Conservation (phyloP, 2,888 invertebrate species). For the Dasypolia templi region DNA sequence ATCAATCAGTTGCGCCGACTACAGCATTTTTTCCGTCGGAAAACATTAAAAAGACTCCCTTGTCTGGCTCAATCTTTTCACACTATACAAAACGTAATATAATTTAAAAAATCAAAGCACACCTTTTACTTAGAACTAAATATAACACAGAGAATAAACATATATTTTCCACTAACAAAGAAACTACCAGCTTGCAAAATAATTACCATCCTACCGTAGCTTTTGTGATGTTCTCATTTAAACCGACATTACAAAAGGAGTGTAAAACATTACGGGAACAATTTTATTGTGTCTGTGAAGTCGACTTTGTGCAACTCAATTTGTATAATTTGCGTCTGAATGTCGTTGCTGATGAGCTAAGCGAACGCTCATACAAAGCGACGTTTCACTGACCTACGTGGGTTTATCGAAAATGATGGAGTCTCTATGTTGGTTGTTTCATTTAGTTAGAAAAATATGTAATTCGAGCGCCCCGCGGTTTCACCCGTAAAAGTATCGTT, state of each 20-base stretch:
- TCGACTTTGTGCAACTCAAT: constrained; percentile 62
- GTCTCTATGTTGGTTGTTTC: neutral
- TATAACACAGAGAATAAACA: neutral
- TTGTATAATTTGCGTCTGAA: constrained; percentile 62
- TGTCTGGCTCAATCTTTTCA: neutral
- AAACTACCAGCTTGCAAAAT: constrained; percentile 16
- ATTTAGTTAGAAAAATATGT: neutral
- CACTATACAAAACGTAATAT: neutral
- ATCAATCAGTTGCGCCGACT: too few relatives aligned
- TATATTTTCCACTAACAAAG: neutral
- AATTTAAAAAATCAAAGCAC: too few relatives aligned
- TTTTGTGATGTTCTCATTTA: constrained; percentile 27
- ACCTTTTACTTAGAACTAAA: neutral
- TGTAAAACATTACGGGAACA: constrained; percentile 44
- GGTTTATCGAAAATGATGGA: neutral
- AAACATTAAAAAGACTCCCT: neutral
- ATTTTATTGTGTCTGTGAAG: constrained; percentile 46
- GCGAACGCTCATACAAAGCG: constrained; percentile 22
- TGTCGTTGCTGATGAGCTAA: constrained; percentile 28
- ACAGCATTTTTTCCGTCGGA: too few relatives aligned
- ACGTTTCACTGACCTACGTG: constrained; percentile 5
- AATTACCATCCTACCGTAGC: constrained; percentile 37
- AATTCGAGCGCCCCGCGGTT: neutral
- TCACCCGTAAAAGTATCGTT: neutral
- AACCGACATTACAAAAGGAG: constrained; percentile 46